A percentile compares a stretch with the other conserved stretches of the same genome.
Evolutionary conservation across 2,888 invertebrate species (phyloP).

Genomic region (Athalia cordata): DNA sequence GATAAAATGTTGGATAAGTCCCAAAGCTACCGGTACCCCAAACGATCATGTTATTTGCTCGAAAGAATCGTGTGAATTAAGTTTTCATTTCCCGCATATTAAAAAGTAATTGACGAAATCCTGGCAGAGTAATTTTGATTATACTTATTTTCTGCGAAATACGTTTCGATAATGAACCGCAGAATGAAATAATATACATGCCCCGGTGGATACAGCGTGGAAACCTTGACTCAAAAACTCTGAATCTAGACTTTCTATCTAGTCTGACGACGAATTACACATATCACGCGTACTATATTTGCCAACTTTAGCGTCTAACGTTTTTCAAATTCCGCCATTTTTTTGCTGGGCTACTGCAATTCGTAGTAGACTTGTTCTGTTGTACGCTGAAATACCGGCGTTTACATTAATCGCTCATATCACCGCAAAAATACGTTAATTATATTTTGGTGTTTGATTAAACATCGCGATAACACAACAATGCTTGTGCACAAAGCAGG

Average conservation of each 20-base stretch:
- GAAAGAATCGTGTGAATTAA: neutral
- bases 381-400: no score
- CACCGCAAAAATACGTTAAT: conserved; percentile 1
- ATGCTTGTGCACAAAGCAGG: conserved; percentile 30
- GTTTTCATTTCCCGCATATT: no score
- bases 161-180: neutral
- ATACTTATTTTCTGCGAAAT: no score
- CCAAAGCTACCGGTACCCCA: neutral
- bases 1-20: conserved; percentile 11
- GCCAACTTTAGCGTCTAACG: no score
- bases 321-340: no score
- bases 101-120: no score
- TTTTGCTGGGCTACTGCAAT: no score
- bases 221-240: conserved; percentile 19
- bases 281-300: neutral
- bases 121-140: no score
- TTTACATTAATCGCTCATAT: neutral
- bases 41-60: neutral
- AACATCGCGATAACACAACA: conserved; percentile 22
- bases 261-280: neutral
- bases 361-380: no score
- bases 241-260: conserved; percentile 5
- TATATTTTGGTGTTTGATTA: conserved; percentile 11
- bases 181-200: neutral
- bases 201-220: neutral